A percentile compares a stretch with the other conserved stretches of the same genome.
Evolutionary conservation across 30 jellyfish, hydroid and myxozoan genomes (phyloP).

Genomic region (Clytia hemisphaerica): DNA sequence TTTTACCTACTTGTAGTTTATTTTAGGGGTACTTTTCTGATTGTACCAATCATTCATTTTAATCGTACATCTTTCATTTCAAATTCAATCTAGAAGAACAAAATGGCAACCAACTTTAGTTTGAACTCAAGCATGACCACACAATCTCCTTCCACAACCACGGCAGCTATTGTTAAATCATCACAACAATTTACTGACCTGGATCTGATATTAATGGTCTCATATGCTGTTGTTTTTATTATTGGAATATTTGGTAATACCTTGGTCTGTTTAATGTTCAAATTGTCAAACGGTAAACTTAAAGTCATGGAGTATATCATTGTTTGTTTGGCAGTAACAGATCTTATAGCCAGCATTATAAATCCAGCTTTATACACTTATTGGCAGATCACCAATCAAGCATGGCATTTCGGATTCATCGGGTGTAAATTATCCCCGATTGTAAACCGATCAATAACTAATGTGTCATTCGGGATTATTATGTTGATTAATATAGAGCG

Average conservation of each 20-base stretch:
- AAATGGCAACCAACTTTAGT: too few relatives aligned
- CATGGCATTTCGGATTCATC: conserved; percentile 61
- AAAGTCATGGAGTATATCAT: conserved; percentile 47
- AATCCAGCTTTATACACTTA: conserved; percentile 49
- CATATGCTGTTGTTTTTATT: conserved; percentile 18
- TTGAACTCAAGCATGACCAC: too few relatives aligned
- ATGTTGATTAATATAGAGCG: conserved; percentile 53
- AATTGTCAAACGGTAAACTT: conserved; percentile 22
- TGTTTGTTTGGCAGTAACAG: conserved; percentile 43
- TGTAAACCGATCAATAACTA: conserved; percentile 30
- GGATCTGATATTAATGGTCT: neutral
- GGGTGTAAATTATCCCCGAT: conserved; percentile 68
- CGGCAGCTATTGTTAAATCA: neutral
- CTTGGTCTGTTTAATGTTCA: conserved; percentile 42
- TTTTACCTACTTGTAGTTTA: too few relatives aligned
- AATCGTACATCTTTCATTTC: too few relatives aligned
- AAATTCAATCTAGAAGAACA: too few relatives aligned
- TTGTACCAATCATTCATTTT: too few relatives aligned
- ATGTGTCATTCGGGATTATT: conserved; percentile 47
- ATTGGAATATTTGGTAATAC: conserved; percentile 56
- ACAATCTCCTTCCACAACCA: too few relatives aligned
- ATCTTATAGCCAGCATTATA: conserved; percentile 43
- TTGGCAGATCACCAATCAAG: conserved; percentile 33
- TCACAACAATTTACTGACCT: neutral
- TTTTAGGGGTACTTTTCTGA: too few relatives aligned